Evolutionary conservation across 2,888 invertebrate species (phyloP).

Genomic region (Balanococcus diminutus): DNA sequence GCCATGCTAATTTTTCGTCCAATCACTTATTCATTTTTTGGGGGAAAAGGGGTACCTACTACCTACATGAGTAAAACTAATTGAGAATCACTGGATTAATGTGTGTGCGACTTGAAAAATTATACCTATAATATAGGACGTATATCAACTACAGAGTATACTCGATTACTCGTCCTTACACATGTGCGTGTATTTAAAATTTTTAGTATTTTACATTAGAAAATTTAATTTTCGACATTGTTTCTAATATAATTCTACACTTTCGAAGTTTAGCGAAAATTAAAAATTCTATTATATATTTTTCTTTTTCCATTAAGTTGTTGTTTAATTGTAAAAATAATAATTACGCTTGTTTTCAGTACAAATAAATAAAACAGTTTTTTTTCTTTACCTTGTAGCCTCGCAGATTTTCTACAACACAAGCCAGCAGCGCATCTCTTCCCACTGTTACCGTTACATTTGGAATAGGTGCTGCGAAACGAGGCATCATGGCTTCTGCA

Average conservation of each 20-base stretch:
- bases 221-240: neutral
- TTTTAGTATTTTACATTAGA: too few species aligned
- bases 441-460: slow-evolving; percentile 90
- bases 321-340: neutral
- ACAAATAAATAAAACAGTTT: neutral
- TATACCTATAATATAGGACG: too few species aligned
- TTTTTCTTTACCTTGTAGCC: slow-evolving; percentile 74
- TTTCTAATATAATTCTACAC: too few species aligned
- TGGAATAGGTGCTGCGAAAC: slow-evolving; percentile 85
- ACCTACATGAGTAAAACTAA: too few species aligned
- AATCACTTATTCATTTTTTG: too few species aligned
- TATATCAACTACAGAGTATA: too few species aligned
- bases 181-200: too few species aligned
- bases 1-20: too few species aligned
- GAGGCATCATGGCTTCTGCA: slow-evolving; percentile 74
- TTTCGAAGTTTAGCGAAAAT: neutral
- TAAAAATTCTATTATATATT: neutral
- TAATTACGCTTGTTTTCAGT: neutral
- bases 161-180: too few species aligned
- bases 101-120: too few species aligned
- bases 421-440: slow-evolving; percentile 83
- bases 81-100: too few species aligned
- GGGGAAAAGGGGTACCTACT: too few species aligned
- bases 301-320: neutral
- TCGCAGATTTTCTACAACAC: slow-evolving; percentile 86